Conservation (phyloP, 1,140 invertebrate genomes). For the Habropoda laboriosa region DNA sequence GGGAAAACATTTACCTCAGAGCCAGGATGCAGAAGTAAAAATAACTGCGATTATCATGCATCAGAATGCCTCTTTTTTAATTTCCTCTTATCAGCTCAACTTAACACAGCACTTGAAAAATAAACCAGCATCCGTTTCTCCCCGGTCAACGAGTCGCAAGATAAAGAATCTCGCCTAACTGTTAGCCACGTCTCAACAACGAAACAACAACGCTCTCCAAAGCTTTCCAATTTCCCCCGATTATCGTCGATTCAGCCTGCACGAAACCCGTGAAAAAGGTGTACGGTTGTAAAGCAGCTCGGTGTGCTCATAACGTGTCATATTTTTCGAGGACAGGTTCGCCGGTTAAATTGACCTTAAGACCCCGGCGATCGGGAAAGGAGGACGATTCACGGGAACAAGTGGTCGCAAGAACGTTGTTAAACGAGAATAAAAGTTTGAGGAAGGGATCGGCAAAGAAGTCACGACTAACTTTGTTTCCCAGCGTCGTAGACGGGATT, state of each 20-base stretch:
- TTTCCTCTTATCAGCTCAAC: too few relatives aligned
- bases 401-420: not conserved
- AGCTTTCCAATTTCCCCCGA: not conserved
- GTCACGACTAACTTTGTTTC: slow-evolving; percentile 17
- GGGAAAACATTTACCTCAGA: too few relatives aligned
- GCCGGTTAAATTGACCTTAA: slow-evolving; percentile 13
- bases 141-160: too few relatives aligned
- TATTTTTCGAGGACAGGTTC: slow-evolving; percentile 21
- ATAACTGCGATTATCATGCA: too few relatives aligned
- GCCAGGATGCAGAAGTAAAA: too few relatives aligned
- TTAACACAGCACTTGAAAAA: too few relatives aligned
- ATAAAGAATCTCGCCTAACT: too few relatives aligned
- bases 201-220: too few relatives aligned
- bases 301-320: not conserved
- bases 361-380: slow-evolving; percentile 15
- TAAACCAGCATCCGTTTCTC: too few relatives aligned
- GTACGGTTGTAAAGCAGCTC: too few relatives aligned
- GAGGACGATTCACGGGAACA: slow-evolving; percentile 21
- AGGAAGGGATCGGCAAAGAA: not conserved
- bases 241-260: not conserved
- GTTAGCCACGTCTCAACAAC: too few relatives aligned
- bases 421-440: slow-evolving; percentile 10
- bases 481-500: not conserved
- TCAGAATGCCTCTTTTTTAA: too few relatives aligned
- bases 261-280: not conserved